A percentile compares a stretch with the other conserved stretches of the same genome.
Evolutionary conservation across 2,113 vertebrate species (phyloP).

Genomic region (Ahaetulla prasina): DNA sequence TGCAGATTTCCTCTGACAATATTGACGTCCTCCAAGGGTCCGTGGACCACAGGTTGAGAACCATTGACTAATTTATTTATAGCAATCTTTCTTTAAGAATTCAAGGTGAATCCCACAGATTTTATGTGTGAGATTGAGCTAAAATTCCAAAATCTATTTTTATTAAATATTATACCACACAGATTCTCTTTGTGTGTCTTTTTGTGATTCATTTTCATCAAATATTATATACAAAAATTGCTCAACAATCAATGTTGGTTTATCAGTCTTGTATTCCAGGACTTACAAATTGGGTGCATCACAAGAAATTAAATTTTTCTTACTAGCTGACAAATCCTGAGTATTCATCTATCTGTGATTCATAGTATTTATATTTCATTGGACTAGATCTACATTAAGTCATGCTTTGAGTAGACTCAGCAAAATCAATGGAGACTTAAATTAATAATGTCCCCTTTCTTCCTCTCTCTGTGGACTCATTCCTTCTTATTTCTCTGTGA

Average conservation of each 20-base stretch:
- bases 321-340: not conserved
- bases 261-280: not conserved
- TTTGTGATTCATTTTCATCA: not conserved
- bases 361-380: not conserved
- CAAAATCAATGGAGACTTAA: not conserved
- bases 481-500: conserved; percentile 22
- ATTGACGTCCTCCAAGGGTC: not conserved
- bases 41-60: not conserved
- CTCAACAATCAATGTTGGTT: not conserved
- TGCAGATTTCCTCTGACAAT: not conserved
- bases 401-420: not conserved
- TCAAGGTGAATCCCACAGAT: not conserved
- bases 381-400: not conserved
- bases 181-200: not conserved
- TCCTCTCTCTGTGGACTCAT: not conserved
- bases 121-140: not conserved
- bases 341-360: not conserved
- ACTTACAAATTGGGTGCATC: not conserved
- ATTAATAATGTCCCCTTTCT: not conserved
- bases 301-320: not conserved
- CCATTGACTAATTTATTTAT: not conserved
- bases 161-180: not conserved
- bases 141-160: not conserved
- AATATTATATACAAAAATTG: not conserved
- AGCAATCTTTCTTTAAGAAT: not conserved